Evolutionary conservation across 2,797 vertebrate genomes (phyloP), one percentile per base, ranked within the genome.

Genomic region (Acanthurus tractus): DNA sequence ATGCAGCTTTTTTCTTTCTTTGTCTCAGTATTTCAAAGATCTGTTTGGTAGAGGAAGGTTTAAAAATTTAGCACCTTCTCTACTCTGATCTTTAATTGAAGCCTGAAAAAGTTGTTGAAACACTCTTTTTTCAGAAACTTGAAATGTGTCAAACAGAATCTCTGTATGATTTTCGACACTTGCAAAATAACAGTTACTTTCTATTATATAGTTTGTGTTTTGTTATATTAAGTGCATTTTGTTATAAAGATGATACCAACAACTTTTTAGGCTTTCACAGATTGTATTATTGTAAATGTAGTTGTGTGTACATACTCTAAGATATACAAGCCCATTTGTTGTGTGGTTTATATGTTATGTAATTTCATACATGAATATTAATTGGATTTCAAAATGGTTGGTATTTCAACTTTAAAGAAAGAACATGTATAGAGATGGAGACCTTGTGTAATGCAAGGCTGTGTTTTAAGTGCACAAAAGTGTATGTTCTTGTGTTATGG

Each of bases 211-310:
- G 76, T 78, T 73, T 68, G 87, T 93, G 89, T 83, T 93, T 92
- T 88, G 81, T 92, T 91, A 90, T 92, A 90, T 90, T 90, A 88
- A 90, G 88, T 93, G 87, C 87, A 83, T 85, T 91, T 93, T 93
- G 89, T 89, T 90, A 90, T 84, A 92, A 82, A 76, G 78, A 83
- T 18, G 23, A 78, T 79, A 66, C 75, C 80, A 55, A 81, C 78
- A 79, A 74, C 74, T 89, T 90, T 92, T 86, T 78, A 87, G 88
- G 83, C 86, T 90, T 88, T 90, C 82, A 86, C 74, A 78, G 83
- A 85, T 76, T 94, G 90, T 93, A 92, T 92, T 91, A 93, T 90
- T 94, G 94, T 96, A 94, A 95, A 94, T 95, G 93, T 94, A 94
- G 85, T 81, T 70, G 86, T 89, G 91, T 94, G 91, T 95, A 95